Conservation (phyloP, 2,888 invertebrate genomes). For the Dione vanillae region DNA sequence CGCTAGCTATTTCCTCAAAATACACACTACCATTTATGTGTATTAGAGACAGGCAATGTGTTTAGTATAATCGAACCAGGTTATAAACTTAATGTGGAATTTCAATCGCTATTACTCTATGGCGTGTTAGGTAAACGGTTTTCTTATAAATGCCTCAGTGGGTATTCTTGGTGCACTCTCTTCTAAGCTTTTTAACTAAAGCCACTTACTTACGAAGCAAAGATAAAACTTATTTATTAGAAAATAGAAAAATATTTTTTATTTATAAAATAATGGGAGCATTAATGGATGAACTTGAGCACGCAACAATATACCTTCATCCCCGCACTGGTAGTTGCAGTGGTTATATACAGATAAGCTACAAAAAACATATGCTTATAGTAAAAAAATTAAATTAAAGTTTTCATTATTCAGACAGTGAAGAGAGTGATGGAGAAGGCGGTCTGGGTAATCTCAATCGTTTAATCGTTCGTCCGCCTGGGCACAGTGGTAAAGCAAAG, state of each 20-base stretch:
- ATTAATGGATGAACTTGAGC: conserved; percentile 75
- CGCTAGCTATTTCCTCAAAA: not conserved
- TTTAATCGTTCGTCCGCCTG: conserved; percentile 93
- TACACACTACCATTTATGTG: not conserved
- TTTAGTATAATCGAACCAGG: conserved; percentile 33
- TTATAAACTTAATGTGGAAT: conserved; percentile 52
- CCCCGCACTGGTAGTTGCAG: conserved; percentile 74
- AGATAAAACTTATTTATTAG: not conserved
- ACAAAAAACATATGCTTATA: not conserved
- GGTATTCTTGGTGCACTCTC: conserved; percentile 56
- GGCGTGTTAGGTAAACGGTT: conserved; percentile 73
- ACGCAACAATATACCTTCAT: conserved; percentile 87
- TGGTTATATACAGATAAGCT: not conserved
- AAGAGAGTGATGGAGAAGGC: conserved; percentile 96
- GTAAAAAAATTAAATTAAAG: not conserved
- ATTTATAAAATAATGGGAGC: conserved; percentile 59
- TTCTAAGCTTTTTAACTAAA: conserved; percentile 53
- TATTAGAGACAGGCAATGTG: conserved; percentile 3
- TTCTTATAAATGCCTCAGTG: conserved; percentile 56
- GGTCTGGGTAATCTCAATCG: conserved; percentile 96
- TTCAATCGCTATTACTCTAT: conserved; percentile 63
- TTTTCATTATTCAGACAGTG: conserved; percentile 86
- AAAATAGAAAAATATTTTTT: not conserved
- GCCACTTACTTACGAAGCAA: conserved; percentile 31
- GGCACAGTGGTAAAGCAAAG: conserved; percentile 97